phyloP scores from a whole-genome alignment of 2,797 vertebrate species.

The Hemibagrus guttatus region DNA sequence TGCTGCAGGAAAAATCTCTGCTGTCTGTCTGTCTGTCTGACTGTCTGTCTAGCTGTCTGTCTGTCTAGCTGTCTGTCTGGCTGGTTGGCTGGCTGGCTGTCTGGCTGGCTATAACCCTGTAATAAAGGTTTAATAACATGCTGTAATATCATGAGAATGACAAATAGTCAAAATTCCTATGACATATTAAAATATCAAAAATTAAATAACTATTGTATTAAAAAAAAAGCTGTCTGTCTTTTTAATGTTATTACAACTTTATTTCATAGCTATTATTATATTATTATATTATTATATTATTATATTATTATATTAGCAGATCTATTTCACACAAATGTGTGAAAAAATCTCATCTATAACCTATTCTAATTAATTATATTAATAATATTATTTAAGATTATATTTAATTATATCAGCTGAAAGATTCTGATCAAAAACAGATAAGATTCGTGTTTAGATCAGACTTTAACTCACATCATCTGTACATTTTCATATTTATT shows the following conservation, averaged over 20 bases:
- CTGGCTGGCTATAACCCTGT: neutral
- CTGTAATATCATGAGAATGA: neutral
- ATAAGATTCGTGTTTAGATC: neutral
- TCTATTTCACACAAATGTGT: neutral
- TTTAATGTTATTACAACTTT: neutral
- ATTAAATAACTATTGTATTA: too few species aligned
- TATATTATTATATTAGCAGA: neutral
- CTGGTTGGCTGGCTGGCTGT: too few species aligned
- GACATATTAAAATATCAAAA: too few species aligned
- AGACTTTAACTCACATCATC: neutral
- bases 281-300: neutral
- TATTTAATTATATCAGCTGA: neutral
- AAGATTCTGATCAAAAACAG: neutral
- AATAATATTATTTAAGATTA: neutral
- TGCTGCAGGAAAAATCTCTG: neutral
- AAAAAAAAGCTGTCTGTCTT: too few species aligned
- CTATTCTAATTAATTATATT: neutral
- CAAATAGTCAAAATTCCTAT: neutral
- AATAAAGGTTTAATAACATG: neutral
- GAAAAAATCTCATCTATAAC: neutral
- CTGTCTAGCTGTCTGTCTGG: too few species aligned
- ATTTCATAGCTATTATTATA: neutral
- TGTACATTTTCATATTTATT: neutral
- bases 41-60: too few species aligned
- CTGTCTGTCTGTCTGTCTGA: too few species aligned